These are phyloP conservation scores for Myotis brandtii DNA, from an alignment of 2,113 vertebrate genomes.

Conservation along the genomic window DNA sequence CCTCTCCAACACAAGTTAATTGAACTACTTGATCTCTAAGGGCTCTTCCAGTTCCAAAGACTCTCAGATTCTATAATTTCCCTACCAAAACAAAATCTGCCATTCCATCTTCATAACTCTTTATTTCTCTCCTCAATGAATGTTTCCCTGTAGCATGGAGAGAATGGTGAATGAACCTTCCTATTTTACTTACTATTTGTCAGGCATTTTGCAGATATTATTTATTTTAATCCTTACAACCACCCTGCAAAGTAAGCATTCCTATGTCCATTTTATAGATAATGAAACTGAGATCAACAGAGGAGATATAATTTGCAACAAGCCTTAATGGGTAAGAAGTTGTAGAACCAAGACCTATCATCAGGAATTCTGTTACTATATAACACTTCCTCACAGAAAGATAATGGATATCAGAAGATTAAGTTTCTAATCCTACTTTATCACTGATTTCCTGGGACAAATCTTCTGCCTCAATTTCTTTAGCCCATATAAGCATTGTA, in stretches of 20 bases:
- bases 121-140: conserved; percentile 41
- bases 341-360: not conserved
- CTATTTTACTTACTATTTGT: not conserved
- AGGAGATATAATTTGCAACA: not conserved
- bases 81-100: conserved; percentile 1
- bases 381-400: conserved; percentile 59
- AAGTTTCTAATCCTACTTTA: conserved; percentile 62
- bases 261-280: conserved; percentile 40
- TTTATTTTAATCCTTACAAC: conserved; percentile 24
- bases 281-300: not conserved
- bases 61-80: not conserved
- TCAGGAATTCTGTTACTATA: conserved; percentile 62
- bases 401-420: conserved; percentile 75
- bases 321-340: conserved; percentile 16
- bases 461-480: conserved; percentile 69
- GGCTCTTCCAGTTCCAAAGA: not conserved
- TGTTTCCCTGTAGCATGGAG: not conserved
- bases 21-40: conserved; percentile 53
- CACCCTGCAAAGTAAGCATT: conserved; percentile 37
- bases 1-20: conserved; percentile 52
- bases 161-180: not conserved
- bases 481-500: conserved; percentile 26
- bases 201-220: conserved; percentile 24
- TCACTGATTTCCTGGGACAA: conserved; percentile 74
- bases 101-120: not conserved